Evolutionary conservation across 2,113 vertebrate genomes (phyloP).

Genomic region (Canis aureus): DNA sequence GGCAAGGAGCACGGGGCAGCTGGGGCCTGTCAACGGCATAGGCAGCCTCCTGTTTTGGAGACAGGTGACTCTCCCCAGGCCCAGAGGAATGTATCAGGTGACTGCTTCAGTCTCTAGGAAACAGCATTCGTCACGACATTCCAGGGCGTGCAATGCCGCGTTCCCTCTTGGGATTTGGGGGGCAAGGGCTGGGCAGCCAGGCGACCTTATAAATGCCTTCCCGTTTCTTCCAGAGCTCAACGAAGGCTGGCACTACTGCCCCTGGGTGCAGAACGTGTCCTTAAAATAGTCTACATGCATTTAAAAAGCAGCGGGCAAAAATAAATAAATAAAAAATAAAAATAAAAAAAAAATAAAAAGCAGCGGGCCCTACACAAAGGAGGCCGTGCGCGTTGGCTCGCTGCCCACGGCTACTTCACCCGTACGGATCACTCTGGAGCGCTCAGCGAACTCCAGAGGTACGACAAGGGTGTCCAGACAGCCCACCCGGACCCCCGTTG

Average conservation of each 20-base stretch:
- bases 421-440: not conserved
- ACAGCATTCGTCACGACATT: constrained; percentile 63
- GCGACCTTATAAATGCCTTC: not conserved
- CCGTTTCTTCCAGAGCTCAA: not conserved
- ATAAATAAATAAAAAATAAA: no score
- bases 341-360: not conserved
- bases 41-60: constrained; percentile 23
- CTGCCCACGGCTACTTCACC: not conserved
- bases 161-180: not conserved
- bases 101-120: constrained; percentile 56
- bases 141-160: not conserved
- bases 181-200: not conserved
- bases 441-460: constrained; percentile 33
- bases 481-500: not conserved
- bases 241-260: not conserved
- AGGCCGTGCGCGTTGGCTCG: not conserved
- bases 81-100: constrained; percentile 61
- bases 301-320: not conserved
- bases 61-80: constrained; percentile 59
- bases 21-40: not conserved
- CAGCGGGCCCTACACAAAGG: not conserved
- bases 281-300: not conserved
- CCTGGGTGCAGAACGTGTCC: not conserved
- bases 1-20: not conserved
- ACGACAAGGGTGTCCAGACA: not conserved